Percentiles rank a stretch among this genome's conserved stretches.
These are phyloP conservation scores for Xerus rutilus DNA, from an alignment of 2,797 vertebrate species.

Conservation along the genomic window DNA sequence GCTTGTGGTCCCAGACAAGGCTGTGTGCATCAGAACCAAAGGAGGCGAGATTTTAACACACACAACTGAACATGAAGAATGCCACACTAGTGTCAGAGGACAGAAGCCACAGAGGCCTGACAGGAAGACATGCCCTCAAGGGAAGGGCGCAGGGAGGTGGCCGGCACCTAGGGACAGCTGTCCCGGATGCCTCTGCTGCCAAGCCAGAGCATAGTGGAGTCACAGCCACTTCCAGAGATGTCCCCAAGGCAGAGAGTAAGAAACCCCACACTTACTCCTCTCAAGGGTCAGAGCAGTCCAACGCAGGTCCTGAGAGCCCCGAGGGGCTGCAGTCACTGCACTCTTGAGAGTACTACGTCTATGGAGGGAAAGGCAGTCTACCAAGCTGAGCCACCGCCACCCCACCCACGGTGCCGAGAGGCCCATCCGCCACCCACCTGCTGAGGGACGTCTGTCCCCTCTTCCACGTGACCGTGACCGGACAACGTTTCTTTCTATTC, in stretches of 20 bases:
- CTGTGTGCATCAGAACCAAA: background rate
- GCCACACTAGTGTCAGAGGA: background rate
- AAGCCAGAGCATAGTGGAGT: rapidly evolving
- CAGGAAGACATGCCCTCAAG: background rate
- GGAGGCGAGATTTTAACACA: background rate
- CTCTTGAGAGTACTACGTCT: background rate
- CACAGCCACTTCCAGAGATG: rapidly evolving
- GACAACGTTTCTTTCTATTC: background rate
- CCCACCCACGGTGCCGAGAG: background rate
- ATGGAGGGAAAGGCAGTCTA: background rate
- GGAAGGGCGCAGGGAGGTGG: too few species aligned
- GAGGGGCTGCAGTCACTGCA: background rate
- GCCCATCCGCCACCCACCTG: too few species aligned
- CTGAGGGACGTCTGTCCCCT: too few species aligned
- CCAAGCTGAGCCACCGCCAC: background rate
- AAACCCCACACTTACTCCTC: too few species aligned
- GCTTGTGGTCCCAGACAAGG: background rate
- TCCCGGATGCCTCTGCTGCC: background rate
- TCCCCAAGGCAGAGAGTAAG: background rate
- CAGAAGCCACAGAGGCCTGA: background rate
- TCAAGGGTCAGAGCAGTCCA: background rate
- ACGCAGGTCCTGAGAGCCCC: too few species aligned
- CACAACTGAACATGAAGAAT: background rate
- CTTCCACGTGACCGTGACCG: too few species aligned
- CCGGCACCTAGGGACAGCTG: background rate